Evolutionary conservation across 2,113 vertebrate genomes (phyloP).

Genomic region (Grammomys dolichurus): DNA sequence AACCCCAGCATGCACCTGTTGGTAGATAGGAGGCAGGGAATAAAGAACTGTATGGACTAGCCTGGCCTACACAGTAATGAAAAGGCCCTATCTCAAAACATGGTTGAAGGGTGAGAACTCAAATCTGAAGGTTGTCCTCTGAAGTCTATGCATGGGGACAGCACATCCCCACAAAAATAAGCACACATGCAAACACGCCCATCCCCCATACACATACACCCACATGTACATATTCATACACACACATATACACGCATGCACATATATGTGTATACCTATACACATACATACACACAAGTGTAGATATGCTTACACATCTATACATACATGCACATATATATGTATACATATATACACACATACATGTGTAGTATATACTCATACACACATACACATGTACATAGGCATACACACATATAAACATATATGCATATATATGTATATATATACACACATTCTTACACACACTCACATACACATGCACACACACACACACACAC

Average conservation of each 20-base stretch:
- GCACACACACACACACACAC: neutral
- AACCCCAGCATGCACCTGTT: neutral
- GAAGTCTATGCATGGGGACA: neutral
- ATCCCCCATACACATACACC: neutral
- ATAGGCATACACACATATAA: neutral
- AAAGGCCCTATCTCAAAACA: neutral
- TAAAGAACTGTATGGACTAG: neutral
- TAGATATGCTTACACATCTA: neutral
- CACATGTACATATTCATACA: neutral
- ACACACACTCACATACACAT: too few species aligned
- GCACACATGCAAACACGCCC: neutral
- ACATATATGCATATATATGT: neutral
- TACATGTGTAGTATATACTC: rapidly evolving
- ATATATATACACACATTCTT: rapidly evolving
- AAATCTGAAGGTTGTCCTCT: neutral
- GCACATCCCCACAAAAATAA: neutral
- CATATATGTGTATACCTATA: neutral
- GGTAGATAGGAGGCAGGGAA: neutral
- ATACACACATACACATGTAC: neutral
- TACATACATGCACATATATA: neutral
- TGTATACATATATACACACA: rapidly evolving
- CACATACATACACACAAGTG: neutral
- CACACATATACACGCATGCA: neutral
- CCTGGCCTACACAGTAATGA: too few species aligned
- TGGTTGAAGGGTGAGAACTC: neutral